Base-by-base conservation (phyloP, 2,888 invertebrate species). In the Aquatica leii region DNA sequence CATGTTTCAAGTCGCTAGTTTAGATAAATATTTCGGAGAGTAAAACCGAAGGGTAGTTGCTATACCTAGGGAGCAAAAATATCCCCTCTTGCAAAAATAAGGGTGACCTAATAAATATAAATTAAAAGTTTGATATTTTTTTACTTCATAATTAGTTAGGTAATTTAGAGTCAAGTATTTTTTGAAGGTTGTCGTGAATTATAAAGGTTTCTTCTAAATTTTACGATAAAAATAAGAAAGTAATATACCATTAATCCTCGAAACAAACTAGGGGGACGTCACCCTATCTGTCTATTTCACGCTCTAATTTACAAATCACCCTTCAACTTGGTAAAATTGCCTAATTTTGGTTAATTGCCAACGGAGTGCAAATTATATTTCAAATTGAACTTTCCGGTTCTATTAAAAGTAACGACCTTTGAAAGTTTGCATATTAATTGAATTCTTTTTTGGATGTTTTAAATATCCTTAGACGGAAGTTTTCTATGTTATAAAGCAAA, bases 1-100 rank as follows among this genome's bases (percentile, higher is more conserved):
- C 56, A 67, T 69, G 70, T 69, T 71, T 70, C 62, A 67, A 69
- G 70, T 55, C 66, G 68, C 65, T 61, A 68, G 70, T 65, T 69
- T 66, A 63, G 64, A 64, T 49, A 63, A 63, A 63, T 63, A 63
- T 63, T 59, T 53, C 50, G 8, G 48, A 34, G 55, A 56, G 59
- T 55, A 51, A 65, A 62, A 54, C 62, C 48, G 63, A 24, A 59
- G 60, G 50, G 50, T 52, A 53, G 53, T 34, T 48, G 34, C 35
- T 48, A 46, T 52, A 59, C 63, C 31, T 61, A 50, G 55, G 50
- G 55, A 54, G 49, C 48, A 52, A 56, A 62, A 58, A 51, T 61
- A 49, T 54, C 20, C 34, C 35, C 37, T 65, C 61, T 58, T 56
- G 51, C 50, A 34, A 41, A 24, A 21, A 37, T 59, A 53, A 67